Percentiles rank a stretch among this genome's conserved stretches.
Conservation (phyloP, 1,140 invertebrate species). For the Pseudomyrmex cubaensis region DNA sequence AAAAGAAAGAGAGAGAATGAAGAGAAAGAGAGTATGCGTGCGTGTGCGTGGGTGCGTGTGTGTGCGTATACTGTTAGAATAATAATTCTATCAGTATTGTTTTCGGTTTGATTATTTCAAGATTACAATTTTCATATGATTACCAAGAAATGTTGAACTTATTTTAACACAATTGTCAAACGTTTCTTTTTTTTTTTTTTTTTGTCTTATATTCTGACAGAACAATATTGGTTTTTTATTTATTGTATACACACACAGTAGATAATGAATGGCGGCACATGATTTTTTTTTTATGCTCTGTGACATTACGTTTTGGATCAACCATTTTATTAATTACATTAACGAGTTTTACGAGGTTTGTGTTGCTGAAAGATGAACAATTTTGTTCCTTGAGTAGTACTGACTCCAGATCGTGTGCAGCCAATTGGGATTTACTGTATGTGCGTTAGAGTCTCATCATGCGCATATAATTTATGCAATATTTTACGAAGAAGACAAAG, state of each 20-base stretch:
- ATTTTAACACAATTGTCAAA: constrained; percentile 49
- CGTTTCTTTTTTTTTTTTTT: constrained; percentile 40
- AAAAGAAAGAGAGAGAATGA: no score
- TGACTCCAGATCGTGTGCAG: no score
- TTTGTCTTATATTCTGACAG: constrained; percentile 17
- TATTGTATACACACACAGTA: not conserved
- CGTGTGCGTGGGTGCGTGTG: no score
- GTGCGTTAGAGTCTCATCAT: constrained; percentile 36
- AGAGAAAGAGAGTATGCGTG: no score
- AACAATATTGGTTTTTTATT: constrained; percentile 43
- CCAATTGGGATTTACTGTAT: not conserved
- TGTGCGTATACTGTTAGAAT: no score
- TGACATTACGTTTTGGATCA: no score
- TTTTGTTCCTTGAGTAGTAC: no score
- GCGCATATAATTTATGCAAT: constrained; percentile 36
- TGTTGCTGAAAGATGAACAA: no score
- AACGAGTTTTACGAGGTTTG: no score
- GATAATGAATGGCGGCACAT: no score
- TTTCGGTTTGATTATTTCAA: constrained; percentile 64
- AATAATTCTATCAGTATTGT: constrained; percentile 5
- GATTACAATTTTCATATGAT: constrained; percentile 63
- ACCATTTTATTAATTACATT: no score
- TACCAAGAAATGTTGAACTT: constrained; percentile 33
- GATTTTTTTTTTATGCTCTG: no score
- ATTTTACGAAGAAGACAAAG: constrained; percentile 11